Percentiles rank a stretch among this genome's conserved stretches.
These are phyloP conservation scores for Halictus rubicundus DNA, from an alignment of 1,140 invertebrate genomes.

Conservation along the genomic window DNA sequence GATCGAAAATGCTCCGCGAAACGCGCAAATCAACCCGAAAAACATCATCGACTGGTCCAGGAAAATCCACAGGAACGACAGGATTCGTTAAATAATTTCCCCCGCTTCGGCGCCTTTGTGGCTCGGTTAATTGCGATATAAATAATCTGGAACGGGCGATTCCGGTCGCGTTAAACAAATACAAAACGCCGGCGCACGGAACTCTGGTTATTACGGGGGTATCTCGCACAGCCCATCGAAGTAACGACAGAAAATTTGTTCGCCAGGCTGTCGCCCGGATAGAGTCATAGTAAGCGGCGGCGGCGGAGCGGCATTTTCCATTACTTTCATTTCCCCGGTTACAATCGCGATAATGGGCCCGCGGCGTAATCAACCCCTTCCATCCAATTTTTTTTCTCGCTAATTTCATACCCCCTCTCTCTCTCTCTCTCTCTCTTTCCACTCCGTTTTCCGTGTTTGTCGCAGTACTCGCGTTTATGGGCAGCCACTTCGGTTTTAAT, in stretches of 20 bases:
- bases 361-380: not conserved
- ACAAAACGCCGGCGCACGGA: too few species aligned
- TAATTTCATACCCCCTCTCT: not conserved
- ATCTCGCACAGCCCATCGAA: not conserved
- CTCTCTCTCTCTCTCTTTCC: not conserved
- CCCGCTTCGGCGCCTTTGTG: too few species aligned
- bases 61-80: too few species aligned
- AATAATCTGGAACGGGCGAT: too few species aligned
- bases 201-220: not conserved
- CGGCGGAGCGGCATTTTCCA: not conserved
- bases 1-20: too few species aligned
- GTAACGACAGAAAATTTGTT: not conserved
- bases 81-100: too few species aligned
- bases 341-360: constrained; percentile 22
- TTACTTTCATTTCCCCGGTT: constrained; percentile 15
- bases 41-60: too few species aligned
- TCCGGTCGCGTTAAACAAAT: not conserved
- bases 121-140: too few species aligned
- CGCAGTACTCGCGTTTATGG: not conserved
- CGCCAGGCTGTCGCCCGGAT: not conserved
- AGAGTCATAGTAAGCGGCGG: not conserved
- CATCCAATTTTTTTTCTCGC: not conserved
- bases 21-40: too few species aligned
- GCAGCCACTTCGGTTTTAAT: constrained; percentile 10
- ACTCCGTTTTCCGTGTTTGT: too few species aligned